These are phyloP conservation scores for Dione vanillae DNA, from an alignment of 2,888 invertebrate genomes.

Conservation along the genomic window DNA sequence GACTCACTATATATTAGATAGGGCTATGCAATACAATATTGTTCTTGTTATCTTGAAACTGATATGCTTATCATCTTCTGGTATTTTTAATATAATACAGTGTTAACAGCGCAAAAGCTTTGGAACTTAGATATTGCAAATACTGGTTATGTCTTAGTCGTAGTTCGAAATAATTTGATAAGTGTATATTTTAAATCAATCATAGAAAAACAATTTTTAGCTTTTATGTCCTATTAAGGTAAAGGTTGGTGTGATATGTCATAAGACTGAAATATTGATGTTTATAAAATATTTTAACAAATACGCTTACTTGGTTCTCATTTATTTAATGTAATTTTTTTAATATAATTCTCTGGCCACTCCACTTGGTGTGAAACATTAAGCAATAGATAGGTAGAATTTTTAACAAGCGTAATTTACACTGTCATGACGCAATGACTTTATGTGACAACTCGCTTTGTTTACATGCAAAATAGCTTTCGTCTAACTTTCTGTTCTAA, in stretches of 20 bases:
- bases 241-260: no score
- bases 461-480: conserved; percentile 1
- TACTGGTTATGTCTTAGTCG: neutral
- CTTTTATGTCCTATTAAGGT: no score
- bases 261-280: no score
- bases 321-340: no score
- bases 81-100: conserved; percentile 50
- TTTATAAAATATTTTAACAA: no score
- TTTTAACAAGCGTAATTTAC: neutral
- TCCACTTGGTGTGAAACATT: no score
- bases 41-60: conserved; percentile 59
- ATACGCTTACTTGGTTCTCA: no score
- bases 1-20: conserved; percentile 57
- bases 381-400: no score
- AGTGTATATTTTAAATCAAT: no score
- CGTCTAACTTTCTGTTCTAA: conserved; percentile 10
- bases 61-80: conserved; percentile 59
- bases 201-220: no score
- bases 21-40: conserved; percentile 59
- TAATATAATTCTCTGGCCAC: no score
- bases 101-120: conserved; percentile 18
- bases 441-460: neutral
- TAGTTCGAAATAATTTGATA: no score
- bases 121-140: neutral
- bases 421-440: neutral